Base-by-base conservation (phyloP, 2,113 vertebrate genomes). In the Prionailurus viverrinus region DNA sequence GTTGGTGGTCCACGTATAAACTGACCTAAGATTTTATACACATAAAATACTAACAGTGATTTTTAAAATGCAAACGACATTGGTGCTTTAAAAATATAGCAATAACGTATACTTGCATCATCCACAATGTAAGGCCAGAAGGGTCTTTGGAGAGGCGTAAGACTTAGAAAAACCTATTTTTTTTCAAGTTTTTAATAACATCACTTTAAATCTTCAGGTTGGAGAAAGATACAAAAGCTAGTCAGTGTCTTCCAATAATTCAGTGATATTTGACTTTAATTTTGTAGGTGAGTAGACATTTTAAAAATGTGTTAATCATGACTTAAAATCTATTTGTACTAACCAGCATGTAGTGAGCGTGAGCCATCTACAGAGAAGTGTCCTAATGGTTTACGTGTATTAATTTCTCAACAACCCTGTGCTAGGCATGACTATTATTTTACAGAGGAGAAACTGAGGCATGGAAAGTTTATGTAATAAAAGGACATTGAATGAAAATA, bases 161-260 rank as follows among this genome's bases (percentile, higher is more conserved):
- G 25, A 19, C 79, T 86, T 94, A 11, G 29, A 33, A 91, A 92
- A 92, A 33, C 0, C 1, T 33, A 23, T 83, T 92, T 84, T 73
- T 94, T 95, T 87, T 9, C 6, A 36, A 31, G 1, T 53, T 90
- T 33, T 89, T 78, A 95, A 61, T 71, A 90, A 33, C 7, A n/a
- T 51, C 31, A 82, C 14, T 93, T 36, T 96, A 63, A 73, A 91
- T 71, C 39, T 90, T 61, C 85, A 93, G 25, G 39, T 73, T 6
- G n/a, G 31, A 55, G 51, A 95, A 45, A 94, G 31, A 96, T 27
- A 79, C 4, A 84, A 79, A 97, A 94, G 58, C 18, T 41, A 78
- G 4, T 83, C 83, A 73, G 12, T 39, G 3, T 88, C 51, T 91
- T 88, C 21, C 27, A 74, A 65, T 86, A 96, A 89, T 82, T 96